Percentiles rank a stretch among this genome's conserved stretches.
phyloP scores from a whole-genome alignment of 2,888 invertebrate species.

The Steinernema carpocapsae region DNA sequence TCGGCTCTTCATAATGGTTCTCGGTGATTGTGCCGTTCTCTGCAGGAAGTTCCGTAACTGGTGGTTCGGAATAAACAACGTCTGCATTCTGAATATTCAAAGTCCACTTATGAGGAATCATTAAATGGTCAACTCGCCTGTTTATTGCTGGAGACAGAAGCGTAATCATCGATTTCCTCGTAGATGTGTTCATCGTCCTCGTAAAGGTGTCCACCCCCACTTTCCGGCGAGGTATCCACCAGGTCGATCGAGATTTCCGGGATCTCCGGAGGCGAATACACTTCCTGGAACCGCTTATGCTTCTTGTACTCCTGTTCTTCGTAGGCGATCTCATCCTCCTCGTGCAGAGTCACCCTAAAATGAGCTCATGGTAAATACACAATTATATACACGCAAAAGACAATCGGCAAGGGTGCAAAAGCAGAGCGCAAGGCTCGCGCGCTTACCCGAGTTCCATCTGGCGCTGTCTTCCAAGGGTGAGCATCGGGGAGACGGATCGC shows the following conservation, averaged over 20 bases:
- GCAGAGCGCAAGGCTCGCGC: neutral
- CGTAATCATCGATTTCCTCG: conserved; percentile 25
- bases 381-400: neutral
- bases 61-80: neutral
- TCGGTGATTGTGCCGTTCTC: neutral
- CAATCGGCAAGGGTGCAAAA: neutral
- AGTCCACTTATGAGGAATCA: neutral
- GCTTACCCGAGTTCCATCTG: conserved; percentile 24
- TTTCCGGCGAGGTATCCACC: neutral
- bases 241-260: conserved; percentile 19
- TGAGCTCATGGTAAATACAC: neutral
- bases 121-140: neutral
- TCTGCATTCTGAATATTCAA: neutral
- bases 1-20: conserved; percentile 12
- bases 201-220: conserved; percentile 2
- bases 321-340: conserved; percentile 28
- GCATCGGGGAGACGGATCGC: conserved; percentile 6
- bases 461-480: conserved; percentile 18
- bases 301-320: conserved; percentile 11
- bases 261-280: conserved; percentile 8
- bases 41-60: neutral
- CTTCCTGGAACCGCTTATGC: neutral
- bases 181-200: conserved; percentile 30
- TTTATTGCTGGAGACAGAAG: neutral
- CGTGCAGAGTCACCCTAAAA: conserved; percentile 17